Base-by-base conservation (phyloP, 2,113 vertebrate genomes). In the Corynorhinus townsendii region DNA sequence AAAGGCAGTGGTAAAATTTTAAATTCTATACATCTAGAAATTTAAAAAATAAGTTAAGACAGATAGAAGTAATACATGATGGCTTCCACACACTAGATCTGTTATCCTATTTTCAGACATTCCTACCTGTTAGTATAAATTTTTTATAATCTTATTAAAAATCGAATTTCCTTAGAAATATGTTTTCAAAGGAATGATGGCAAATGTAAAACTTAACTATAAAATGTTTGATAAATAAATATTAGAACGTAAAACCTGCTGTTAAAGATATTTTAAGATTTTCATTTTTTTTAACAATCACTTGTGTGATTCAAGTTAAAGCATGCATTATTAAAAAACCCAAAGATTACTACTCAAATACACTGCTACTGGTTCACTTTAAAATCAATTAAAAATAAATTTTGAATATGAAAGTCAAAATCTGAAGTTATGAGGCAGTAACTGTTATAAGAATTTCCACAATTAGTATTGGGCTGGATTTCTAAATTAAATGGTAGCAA, bases 351-450 rank as follows among this genome's bases (percentile, higher is more conserved):
- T 75, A 17, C 11, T 93, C 33, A 94, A 75, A 85, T 49, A 79
- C 47, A 75, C n/a, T 80, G 28, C 12, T 86, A 68, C 16, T 49
- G 5, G 68, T 71, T 94, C 73, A 66, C 33, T 77, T 95, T 66
- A 77, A 87, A 90, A 90, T 66, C 52, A 72, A 15, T 84, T 90
- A 90, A 90, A 95, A 95, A 94, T 69, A 89, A 80, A 85, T n/a
- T 71, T 45, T 90, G 45, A 81, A 54, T 40, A 75, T 40, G 38
- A 72, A 95, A 87, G 43, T 90, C 54, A 95, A 94, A 94, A 73
- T 45, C 69, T 90, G 77, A 94, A 93, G 66, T 79, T 96, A 93
- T 62, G 75, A 88, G 35, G 45, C 45, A 90, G 79, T 71, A 89
- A 90, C 3, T 86, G 14, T 49, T 56, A 62, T 33, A 91, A 85